Conservation (phyloP, 2,113 vertebrate genomes). For the Desmodus rotundus region DNA sequence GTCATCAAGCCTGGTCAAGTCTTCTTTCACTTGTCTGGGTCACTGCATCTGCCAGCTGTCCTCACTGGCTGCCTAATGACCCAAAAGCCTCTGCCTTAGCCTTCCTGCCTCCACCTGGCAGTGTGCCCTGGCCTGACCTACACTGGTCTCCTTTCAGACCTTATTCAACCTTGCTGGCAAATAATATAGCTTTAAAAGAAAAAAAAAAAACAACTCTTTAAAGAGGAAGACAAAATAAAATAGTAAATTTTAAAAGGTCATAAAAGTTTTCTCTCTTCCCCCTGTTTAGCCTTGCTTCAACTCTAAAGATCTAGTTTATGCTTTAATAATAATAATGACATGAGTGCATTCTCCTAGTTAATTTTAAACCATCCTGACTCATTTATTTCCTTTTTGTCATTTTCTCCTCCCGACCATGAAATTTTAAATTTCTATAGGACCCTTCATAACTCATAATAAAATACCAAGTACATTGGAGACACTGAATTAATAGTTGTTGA, state of each 20-base stretch:
- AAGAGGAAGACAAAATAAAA: background rate
- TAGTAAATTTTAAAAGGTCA: background rate
- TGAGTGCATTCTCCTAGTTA: background rate
- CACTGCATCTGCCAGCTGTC: background rate
- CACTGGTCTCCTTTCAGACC: background rate
- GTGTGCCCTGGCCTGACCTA: background rate
- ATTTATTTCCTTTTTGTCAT: background rate
- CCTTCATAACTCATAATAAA: background rate
- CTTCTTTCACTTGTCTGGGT: background rate
- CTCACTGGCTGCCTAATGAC: background rate
- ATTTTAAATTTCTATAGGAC: background rate
- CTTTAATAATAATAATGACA: background rate
- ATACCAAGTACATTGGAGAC: background rate
- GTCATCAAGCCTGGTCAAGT: background rate
- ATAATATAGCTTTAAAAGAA: background rate
- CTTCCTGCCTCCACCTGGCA: background rate
- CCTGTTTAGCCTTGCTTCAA: background rate
- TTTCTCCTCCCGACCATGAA: background rate
- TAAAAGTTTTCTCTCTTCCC: background rate
- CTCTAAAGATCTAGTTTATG: background rate
- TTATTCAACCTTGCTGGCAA: background rate
- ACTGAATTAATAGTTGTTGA: constrained; percentile 5
- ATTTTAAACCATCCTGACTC: background rate
- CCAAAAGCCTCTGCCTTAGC: background rate
- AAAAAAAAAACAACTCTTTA: background rate